Conservation (phyloP, 2,888 invertebrate genomes). For the Malachius bipustulatus region DNA sequence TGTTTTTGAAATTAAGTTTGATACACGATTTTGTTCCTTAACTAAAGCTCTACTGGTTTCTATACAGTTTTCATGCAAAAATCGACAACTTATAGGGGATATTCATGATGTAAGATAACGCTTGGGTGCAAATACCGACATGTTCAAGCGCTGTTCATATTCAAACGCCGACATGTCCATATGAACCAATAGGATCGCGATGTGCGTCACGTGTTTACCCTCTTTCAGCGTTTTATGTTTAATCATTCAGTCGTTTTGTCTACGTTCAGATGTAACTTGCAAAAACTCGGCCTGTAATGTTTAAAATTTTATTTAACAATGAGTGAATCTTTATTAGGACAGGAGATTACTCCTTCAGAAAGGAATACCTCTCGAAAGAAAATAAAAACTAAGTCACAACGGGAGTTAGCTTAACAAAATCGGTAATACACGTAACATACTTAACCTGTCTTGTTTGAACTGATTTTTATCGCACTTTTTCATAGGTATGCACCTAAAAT, state of each 20-base stretch:
- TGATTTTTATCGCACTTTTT: too few species aligned
- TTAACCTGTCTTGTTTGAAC: too few species aligned
- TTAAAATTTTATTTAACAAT: background rate
- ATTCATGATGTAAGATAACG: background rate
- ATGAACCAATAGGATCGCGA: background rate
- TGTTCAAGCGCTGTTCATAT: background rate
- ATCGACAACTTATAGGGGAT: background rate
- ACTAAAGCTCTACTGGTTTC: background rate
- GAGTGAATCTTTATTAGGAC: too few species aligned
- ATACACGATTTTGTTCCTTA: background rate
- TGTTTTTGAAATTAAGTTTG: background rate
- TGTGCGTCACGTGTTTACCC: slow-evolving; percentile 2
- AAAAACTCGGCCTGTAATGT: background rate
- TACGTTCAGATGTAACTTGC: too few species aligned
- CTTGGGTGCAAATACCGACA: background rate
- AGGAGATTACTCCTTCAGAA: too few species aligned
- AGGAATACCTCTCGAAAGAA: too few species aligned
- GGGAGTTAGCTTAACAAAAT: too few species aligned
- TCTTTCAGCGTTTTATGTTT: background rate
- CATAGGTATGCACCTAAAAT: slow-evolving; percentile 5
- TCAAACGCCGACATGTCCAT: slow-evolving; percentile 2
- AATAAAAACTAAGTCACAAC: too few species aligned
- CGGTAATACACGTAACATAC: too few species aligned
- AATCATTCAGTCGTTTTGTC: slow-evolving; percentile 1
- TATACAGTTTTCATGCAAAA: background rate